Conservation (phyloP, 2,888 invertebrate species). For the Pterobdella sp. region DNA sequence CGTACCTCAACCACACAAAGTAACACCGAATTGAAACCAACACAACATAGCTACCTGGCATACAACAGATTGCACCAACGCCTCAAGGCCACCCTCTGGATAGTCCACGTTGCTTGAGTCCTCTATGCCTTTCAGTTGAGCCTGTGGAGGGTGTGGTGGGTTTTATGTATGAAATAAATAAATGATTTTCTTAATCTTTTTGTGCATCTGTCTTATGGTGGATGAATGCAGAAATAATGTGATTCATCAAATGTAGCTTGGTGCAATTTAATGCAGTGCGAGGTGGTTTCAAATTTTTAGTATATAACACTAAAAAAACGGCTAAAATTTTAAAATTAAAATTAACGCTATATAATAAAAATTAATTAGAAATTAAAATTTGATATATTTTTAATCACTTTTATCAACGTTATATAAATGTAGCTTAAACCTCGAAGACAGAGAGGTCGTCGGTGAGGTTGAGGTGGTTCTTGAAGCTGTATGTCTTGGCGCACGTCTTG, state of each 20-base stretch:
- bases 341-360: no score
- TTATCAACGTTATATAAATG: no score
- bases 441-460: constrained; percentile 72
- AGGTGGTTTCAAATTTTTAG: no score
- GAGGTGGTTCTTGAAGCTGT: constrained; percentile 91
- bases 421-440: constrained; percentile 62
- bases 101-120: constrained; percentile 95
- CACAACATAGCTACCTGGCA: constrained; percentile 51
- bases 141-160: constrained; percentile 36
- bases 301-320: no score
- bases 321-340: no score
- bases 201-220: no score
- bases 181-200: not conserved
- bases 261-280: no score
- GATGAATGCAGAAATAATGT: not conserved
- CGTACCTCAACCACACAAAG: no score
- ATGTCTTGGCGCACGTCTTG: constrained; percentile 74
- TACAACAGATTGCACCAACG: constrained; percentile 95
- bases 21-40: no score
- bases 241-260: no score
- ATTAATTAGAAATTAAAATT: no score
- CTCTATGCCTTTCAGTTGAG: constrained; percentile 49
- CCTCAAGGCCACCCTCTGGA: constrained; percentile 98
- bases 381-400: no score
- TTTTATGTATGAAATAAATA: not conserved